Evolutionary conservation across 2,888 invertebrate genomes (phyloP).

Genomic region (Rhopalosiphum nymphaeae): DNA sequence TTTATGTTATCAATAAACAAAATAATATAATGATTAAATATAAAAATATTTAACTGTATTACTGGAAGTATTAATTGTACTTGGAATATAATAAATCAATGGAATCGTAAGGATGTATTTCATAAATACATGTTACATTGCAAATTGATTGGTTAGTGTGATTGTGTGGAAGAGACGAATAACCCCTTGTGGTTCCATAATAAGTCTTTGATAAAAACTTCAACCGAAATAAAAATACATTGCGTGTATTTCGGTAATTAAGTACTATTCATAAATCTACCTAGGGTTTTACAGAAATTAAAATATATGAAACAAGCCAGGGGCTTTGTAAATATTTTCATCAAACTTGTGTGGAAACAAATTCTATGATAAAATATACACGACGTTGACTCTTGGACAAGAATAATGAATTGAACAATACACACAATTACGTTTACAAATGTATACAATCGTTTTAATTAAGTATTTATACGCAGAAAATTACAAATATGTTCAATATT

Average conservation of each 20-base stretch:
- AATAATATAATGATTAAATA: not conserved
- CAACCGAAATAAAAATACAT: not conserved
- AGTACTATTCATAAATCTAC: not conserved
- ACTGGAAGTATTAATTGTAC: not conserved
- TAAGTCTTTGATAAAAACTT: not conserved
- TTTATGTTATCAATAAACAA: not conserved
- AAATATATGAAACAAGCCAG: not conserved
- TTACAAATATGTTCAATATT: not conserved
- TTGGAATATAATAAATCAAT: not conserved
- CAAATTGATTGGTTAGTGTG: not conserved
- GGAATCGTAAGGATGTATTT: not conserved
- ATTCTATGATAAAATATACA: not conserved
- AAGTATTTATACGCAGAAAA: not conserved
- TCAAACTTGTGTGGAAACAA: not conserved
- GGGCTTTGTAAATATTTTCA: not conserved
- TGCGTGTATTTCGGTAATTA: not conserved
- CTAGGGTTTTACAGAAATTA: not conserved
- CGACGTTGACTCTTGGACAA: not conserved
- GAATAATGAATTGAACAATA: not conserved
- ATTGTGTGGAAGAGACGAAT: not conserved
- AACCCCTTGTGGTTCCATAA: not conserved
- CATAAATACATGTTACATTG: not conserved
- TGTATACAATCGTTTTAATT: not conserved
- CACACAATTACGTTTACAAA: not conserved
- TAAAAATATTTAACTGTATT: not conserved